phyloP scores from a whole-genome alignment of 2,888 invertebrate species.

The Chrysolina haemoptera region DNA sequence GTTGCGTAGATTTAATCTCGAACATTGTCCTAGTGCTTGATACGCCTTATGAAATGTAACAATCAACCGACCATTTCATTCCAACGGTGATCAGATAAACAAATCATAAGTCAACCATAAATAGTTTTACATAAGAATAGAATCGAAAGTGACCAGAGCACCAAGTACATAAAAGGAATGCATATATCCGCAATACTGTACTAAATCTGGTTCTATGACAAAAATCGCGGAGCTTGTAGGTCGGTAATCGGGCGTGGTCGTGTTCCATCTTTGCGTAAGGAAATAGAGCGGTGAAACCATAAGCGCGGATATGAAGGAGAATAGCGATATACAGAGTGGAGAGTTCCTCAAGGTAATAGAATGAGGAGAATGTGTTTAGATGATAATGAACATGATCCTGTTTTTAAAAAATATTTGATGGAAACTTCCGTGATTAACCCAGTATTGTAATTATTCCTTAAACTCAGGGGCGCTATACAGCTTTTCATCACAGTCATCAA shows the following conservation, averaged over 20 bases:
- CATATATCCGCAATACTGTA: constrained; percentile 54
- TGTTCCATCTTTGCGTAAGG: constrained; percentile 26
- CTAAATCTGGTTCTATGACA: constrained; percentile 62
- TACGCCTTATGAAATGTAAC: background rate
- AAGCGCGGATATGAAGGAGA: constrained; percentile 14
- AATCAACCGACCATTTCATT: constrained; percentile 10
- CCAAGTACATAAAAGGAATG: constrained; percentile 46
- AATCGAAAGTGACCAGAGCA: constrained; percentile 54
- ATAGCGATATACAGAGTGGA: constrained; percentile 6
- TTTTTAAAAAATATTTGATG: too few species aligned
- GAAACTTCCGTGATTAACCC: too few species aligned
- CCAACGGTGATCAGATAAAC: constrained; percentile 36
- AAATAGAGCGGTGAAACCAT: constrained; percentile 32
- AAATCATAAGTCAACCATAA: constrained; percentile 44
- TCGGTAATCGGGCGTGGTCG: constrained; percentile 66
- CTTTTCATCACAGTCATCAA: too few species aligned
- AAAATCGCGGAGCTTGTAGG: constrained; percentile 66
- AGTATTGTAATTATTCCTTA: too few species aligned
- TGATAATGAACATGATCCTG: too few species aligned
- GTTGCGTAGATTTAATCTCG: background rate
- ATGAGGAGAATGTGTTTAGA: too few species aligned
- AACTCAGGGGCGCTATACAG: too few species aligned
- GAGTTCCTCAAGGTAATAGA: background rate
- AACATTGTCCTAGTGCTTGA: background rate
- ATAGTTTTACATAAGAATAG: constrained; percentile 47